Evolutionary conservation across 2,113 vertebrate genomes (phyloP).

Genomic region (Eulemur rufifrons): DNA sequence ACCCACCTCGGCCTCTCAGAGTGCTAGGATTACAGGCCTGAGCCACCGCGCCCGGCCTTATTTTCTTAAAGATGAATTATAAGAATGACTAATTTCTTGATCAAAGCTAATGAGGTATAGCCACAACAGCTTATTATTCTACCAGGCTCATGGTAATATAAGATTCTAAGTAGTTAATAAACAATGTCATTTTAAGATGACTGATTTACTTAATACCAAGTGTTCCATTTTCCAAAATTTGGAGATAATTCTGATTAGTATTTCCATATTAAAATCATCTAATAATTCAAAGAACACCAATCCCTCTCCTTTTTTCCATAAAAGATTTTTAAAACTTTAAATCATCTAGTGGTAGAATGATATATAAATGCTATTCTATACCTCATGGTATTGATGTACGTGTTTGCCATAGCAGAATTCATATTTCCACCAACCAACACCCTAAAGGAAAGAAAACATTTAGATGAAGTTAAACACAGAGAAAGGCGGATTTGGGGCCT

Average conservation of each 20-base stretch:
- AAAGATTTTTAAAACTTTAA: constrained; percentile 21
- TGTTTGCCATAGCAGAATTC: constrained; percentile 99
- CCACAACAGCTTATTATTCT: background rate
- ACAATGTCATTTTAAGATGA: background rate
- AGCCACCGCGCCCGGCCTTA: background rate
- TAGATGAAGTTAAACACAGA: constrained; percentile 13
- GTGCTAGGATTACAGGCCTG: no score
- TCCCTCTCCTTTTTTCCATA: background rate
- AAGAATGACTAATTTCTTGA: background rate
- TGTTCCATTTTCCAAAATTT: constrained; percentile 27
- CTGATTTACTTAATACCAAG: background rate
- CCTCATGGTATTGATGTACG: constrained; percentile 98
- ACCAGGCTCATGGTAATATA: background rate
- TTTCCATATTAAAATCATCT: constrained; percentile 29
- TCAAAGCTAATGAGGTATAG: constrained; percentile 33
- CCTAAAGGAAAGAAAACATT: constrained; percentile 83
- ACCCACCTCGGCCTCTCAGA: no score
- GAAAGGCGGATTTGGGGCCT: background rate
- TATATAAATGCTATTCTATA: constrained; percentile 73
- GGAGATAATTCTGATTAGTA: constrained; percentile 15
- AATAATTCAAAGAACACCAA: constrained; percentile 2
- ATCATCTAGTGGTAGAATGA: constrained; percentile 22
- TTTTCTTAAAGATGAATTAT: background rate
- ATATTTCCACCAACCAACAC: constrained; percentile 99
- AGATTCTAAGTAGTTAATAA: constrained; percentile 16